phyloP scores from a whole-genome alignment of 2,113 vertebrate species.

The Ranitomeya imitator region DNA sequence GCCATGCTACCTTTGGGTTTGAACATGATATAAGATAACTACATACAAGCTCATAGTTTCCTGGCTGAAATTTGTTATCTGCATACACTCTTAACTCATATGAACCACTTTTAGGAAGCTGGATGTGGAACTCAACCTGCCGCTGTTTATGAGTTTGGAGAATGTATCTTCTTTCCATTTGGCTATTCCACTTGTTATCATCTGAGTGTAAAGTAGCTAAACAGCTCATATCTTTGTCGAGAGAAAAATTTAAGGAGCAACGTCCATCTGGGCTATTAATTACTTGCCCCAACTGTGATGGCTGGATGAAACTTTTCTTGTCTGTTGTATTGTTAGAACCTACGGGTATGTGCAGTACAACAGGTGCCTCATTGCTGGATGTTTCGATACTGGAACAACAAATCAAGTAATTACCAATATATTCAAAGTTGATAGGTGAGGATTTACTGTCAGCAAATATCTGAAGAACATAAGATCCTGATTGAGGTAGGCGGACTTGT shows the following conservation, averaged over 20 bases:
- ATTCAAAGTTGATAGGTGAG: constrained; percentile 30
- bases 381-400: constrained; percentile 53
- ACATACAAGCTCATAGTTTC: constrained; percentile 56
- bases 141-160: constrained; percentile 50
- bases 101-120: constrained; percentile 57
- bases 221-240: constrained; percentile 48
- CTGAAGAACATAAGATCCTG: constrained; percentile 58
- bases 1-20: constrained; percentile 52
- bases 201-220: constrained; percentile 49
- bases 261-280: constrained; percentile 57
- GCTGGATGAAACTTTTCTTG: constrained; percentile 48
- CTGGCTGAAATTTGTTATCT: constrained; percentile 50
- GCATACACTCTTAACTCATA: constrained; percentile 60
- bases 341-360: constrained; percentile 45
- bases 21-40: constrained; percentile 61
- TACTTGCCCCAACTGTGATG: constrained; percentile 57
- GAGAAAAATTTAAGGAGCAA: constrained; percentile 51
- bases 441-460: constrained; percentile 57
- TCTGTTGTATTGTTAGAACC: constrained; percentile 57
- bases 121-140: constrained; percentile 57
- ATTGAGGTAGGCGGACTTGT: constrained; percentile 50
- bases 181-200: constrained; percentile 42
- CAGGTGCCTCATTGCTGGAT: constrained; percentile 41
- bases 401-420: constrained; percentile 61
- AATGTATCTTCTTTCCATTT: constrained; percentile 57